These are phyloP conservation scores for Byasa hedistus DNA, from an alignment of 2,888 invertebrate genomes.

Conservation along the genomic window DNA sequence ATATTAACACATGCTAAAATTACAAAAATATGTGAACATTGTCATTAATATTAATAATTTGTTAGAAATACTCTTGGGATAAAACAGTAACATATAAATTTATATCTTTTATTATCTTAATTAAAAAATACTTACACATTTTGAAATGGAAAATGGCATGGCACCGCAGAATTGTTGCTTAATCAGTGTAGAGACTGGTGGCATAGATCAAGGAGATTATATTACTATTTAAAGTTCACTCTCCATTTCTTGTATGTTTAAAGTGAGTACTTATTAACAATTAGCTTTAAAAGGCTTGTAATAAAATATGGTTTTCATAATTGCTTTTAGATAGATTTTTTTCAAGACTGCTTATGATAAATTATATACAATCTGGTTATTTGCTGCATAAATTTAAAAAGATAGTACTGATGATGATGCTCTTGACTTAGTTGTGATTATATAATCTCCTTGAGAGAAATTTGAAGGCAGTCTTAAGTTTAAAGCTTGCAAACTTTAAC, in stretches of 20 bases:
- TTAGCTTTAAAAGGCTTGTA: conserved; percentile 19
- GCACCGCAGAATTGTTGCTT: conserved; percentile 56
- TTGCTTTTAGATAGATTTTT: conserved; percentile 22
- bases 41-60: too few relatives aligned
- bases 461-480: conserved; percentile 47
- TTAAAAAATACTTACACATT: too few relatives aligned
- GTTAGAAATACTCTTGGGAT: not conserved
- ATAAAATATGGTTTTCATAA: conserved; percentile 5
- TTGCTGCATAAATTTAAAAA: conserved; percentile 19
- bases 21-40: too few relatives aligned
- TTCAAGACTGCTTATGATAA: conserved; percentile 27
- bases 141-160: conserved; percentile 28
- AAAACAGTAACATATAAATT: not conserved
- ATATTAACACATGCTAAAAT: too few relatives aligned
- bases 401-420: conserved; percentile 3
- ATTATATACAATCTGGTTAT: conserved; percentile 5
- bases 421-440: conserved; percentile 29
- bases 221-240: conserved; percentile 34
- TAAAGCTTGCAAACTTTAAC: conserved; percentile 59
- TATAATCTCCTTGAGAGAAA: conserved; percentile 44
- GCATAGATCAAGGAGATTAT: conserved; percentile 59
- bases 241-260: conserved; percentile 13
- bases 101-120: too few relatives aligned
- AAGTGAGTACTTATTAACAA: conserved; percentile 34
- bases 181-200: conserved; percentile 64